Base-by-base conservation (phyloP, 2,888 invertebrate genomes). In the Chrysolina oricalcia region DNA sequence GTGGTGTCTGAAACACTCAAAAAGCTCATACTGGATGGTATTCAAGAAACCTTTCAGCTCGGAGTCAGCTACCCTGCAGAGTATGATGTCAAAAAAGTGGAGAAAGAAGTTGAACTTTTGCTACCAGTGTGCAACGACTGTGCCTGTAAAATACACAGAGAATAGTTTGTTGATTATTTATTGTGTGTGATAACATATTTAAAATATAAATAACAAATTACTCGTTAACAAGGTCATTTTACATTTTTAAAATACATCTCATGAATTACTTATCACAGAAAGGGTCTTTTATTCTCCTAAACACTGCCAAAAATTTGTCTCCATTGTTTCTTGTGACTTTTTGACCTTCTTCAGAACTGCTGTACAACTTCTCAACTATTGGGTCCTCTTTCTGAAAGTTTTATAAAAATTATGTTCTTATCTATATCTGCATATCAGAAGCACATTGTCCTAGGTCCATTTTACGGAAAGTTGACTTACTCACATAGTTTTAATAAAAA, bases 311-410 rank as follows among this genome's bases (percentile, higher is more conserved):
- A 91, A 93, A 98, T 89, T 98, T 98, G 67, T 95, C 93, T 59
- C 99, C 99, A 82, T 95, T 94, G 88, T 98, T 98, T 83, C 99
- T 92, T 0, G 97, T 94, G 0, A 99, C 99, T 90, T 99, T 99
- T 88, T 98, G 95, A 0, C 99, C 99, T 90, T 99, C 99, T 90
- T 99, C 99, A 59, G 98, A 97, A 86, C 97, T 96, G 85, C 95
- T 95, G 87, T 93, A 97, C 9, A 99, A 90, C 88, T 97, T 95
- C 8, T 94, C 94, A n/a, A 98, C 93, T 73, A 99, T 93, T 1
- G 94, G 93, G 90, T 99, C 98, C 6, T 87, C 87, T 85, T 91
- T 90, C 97, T 96, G 87, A 71, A 66, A 40, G 40, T 21, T 3
- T 35, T 6, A 6, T 35, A 35, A 21, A 21, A 53, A 21, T 53